These are phyloP conservation scores for Trinorchestia longiramus DNA, from an alignment of 1,140 invertebrate species.

Conservation along the genomic window DNA sequence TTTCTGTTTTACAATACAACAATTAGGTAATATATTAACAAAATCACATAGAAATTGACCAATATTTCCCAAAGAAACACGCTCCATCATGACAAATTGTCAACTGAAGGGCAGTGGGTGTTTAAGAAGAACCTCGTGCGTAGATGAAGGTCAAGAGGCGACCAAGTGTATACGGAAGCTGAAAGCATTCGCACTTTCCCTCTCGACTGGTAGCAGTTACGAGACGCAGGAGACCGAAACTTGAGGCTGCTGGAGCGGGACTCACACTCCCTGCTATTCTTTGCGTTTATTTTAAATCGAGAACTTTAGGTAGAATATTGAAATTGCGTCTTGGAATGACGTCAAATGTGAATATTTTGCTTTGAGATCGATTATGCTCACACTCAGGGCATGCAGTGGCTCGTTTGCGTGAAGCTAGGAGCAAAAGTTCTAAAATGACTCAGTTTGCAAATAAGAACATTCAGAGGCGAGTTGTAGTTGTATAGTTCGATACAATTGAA, in stretches of 20 bases:
- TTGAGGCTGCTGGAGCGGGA: not conserved
- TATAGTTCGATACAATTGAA: not conserved
- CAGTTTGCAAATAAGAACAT: not conserved
- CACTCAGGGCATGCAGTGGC: no score
- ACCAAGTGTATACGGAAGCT: constrained; percentile 28
- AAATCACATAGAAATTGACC: not conserved
- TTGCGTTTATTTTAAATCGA: not conserved
- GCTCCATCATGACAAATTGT: not conserved
- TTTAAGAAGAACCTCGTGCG: not conserved
- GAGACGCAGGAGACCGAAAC: not conserved
- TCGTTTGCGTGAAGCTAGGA: no score
- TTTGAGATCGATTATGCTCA: not conserved
- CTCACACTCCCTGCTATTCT: not conserved
- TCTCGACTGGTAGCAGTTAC: not conserved
- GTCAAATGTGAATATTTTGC: not conserved
- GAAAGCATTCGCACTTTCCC: constrained; percentile 19
- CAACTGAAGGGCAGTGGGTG: constrained; percentile 36
- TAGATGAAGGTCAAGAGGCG: not conserved
- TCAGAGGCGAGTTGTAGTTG: not conserved
- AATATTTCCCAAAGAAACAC: not conserved
- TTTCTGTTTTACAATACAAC: no score
- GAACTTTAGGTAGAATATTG: not conserved
- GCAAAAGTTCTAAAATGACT: not conserved
- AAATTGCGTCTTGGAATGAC: not conserved
- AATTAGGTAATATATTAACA: no score